These are phyloP conservation scores for Callipepla californica DNA, from an alignment of 2,113 vertebrate genomes.

Conservation along the genomic window DNA sequence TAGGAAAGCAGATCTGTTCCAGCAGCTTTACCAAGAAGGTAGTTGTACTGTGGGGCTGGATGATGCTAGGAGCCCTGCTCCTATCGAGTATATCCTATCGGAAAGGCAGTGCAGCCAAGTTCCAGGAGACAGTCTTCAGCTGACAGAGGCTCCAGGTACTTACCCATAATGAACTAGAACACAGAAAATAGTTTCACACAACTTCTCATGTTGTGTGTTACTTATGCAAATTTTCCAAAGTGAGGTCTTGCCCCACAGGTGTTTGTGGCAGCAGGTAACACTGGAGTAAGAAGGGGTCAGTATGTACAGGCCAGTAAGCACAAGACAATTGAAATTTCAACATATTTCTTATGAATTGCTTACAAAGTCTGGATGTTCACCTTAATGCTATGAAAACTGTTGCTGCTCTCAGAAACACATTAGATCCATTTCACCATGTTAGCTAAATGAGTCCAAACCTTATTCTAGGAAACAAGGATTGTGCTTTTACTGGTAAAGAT, in stretches of 20 bases:
- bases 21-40: not conserved
- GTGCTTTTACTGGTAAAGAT: not conserved
- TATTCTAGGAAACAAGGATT: not conserved
- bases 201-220: no score
- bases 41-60: not conserved
- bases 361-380: not conserved
- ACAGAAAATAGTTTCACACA: not conserved
- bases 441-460: not conserved
- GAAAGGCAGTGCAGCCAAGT: not conserved
- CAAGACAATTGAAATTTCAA: no score
- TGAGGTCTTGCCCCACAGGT: not conserved
- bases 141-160: not conserved
- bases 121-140: not conserved
- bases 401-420: not conserved
- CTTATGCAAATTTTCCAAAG: not conserved
- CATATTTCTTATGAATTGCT: not conserved
- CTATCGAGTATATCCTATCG: fast-evolving
- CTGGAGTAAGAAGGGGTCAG: not conserved
- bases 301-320: no score
- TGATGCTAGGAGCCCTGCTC: not conserved
- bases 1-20: not conserved
- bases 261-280: not conserved
- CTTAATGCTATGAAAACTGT: no score
- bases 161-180: not conserved
- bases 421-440: not conserved